Percentiles rank a stretch among this genome's conserved stretches.
Evolutionary conservation across 2,113 vertebrate species (phyloP).

Genomic region (Microcebus lehilahytsara): DNA sequence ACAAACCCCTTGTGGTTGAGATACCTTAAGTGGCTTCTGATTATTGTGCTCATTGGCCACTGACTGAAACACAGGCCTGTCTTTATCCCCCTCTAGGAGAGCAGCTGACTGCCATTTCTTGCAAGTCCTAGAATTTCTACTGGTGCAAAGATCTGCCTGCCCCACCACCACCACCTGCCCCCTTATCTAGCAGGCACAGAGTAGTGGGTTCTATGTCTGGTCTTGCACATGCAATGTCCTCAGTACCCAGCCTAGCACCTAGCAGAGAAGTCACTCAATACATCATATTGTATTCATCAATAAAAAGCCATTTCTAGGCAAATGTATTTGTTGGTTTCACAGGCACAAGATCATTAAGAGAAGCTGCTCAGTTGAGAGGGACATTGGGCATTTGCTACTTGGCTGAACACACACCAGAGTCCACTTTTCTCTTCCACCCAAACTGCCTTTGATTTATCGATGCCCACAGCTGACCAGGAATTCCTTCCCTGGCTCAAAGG

Average conservation of each 20-base stretch:
- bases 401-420: neutral
- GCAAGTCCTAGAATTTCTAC: neutral
- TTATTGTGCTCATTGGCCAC: neutral
- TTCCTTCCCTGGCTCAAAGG: neutral
- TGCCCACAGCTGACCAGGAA: neutral
- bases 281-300: neutral
- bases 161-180: no score
- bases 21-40: neutral
- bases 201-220: neutral
- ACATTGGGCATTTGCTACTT: conserved; percentile 14
- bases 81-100: neutral
- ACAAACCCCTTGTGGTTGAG: neutral
- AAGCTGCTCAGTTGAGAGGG: neutral
- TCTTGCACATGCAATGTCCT: neutral
- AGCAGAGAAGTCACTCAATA: neutral
- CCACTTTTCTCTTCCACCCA: neutral
- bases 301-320: conserved; percentile 18
- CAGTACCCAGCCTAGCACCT: neutral
- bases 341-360: neutral
- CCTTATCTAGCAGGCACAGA: neutral
- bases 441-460: conserved; percentile 22
- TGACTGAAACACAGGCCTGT: neutral
- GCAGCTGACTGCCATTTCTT: neutral
- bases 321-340: neutral
- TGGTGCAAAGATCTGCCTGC: neutral